Conservation (phyloP, 2,888 invertebrate species). For the Anthoptus insignis region DNA sequence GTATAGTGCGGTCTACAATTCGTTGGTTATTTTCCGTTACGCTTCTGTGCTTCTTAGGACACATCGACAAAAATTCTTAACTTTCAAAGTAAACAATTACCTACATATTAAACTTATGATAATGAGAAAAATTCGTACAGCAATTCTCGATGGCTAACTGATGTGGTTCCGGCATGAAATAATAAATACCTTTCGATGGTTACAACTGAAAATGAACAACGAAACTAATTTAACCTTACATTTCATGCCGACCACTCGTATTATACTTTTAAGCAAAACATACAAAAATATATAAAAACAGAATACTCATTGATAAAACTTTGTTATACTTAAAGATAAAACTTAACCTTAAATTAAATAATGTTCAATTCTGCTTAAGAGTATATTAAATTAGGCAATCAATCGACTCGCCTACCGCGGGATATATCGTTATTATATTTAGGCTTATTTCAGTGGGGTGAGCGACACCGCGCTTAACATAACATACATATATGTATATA, state of each 20-base stretch:
- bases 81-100: too few relatives aligned
- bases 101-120: too few relatives aligned
- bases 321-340: background rate
- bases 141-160: background rate
- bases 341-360: constrained; percentile 14
- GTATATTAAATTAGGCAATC: constrained; percentile 45
- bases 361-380: constrained; percentile 1
- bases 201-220: background rate
- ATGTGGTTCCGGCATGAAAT: background rate
- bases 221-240: background rate
- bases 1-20: too few relatives aligned
- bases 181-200: background rate
- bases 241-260: constrained; percentile 4
- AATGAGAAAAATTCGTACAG: background rate
- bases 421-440: constrained; percentile 41
- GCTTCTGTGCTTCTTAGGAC: too few relatives aligned
- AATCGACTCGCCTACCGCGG: constrained; percentile 42
- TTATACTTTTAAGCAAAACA: constrained; percentile 9
- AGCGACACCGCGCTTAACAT: constrained; percentile 48
- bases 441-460: constrained; percentile 62
- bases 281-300: constrained; percentile 1
- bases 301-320: background rate
- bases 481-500: constrained; percentile 41
- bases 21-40: too few relatives aligned
- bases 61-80: too few relatives aligned